Percentiles rank a stretch among this genome's conserved stretches.
Conservation (phyloP, 2,888 invertebrate genomes). For the Athetis lepigone region DNA sequence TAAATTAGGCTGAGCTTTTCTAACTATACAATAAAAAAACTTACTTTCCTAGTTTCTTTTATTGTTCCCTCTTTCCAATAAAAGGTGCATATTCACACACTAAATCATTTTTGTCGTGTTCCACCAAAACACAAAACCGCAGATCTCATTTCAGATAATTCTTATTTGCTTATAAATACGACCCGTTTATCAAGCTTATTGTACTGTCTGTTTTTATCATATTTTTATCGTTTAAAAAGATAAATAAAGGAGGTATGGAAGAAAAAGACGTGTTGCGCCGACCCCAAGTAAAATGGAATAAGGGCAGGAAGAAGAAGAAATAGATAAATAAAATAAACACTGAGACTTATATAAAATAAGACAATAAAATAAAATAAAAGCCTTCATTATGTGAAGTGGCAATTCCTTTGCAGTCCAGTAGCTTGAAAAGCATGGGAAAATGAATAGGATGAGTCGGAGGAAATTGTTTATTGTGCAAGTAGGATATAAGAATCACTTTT, state of each 20-base stretch:
- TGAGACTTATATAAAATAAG: background rate
- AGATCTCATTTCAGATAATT: constrained; percentile 26
- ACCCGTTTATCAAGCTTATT: constrained; percentile 13
- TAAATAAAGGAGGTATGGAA: too few species aligned
- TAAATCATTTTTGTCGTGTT: constrained; percentile 6
- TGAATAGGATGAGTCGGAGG: background rate
- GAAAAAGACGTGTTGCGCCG: too few species aligned
- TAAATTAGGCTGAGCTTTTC: too few species aligned
- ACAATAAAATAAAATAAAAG: constrained; percentile 19
- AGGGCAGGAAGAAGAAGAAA: too few species aligned
- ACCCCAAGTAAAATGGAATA: too few species aligned
- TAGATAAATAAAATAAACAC: constrained; percentile 7
- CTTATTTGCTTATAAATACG: constrained; percentile 18
- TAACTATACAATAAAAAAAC: too few species aligned
- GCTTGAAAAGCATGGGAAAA: constrained; percentile 4
- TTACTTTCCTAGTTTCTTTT: background rate
- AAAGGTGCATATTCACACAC: background rate
- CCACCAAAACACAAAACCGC: constrained; percentile 9
- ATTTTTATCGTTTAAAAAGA: constrained; percentile 4
- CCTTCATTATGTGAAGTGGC: constrained; percentile 11
- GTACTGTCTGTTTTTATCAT: constrained; percentile 9
- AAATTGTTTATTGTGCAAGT: too few species aligned
- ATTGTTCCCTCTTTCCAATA: background rate
- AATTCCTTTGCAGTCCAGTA: background rate
- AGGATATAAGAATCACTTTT: too few species aligned